Base-by-base conservation (phyloP, 2,113 vertebrate genomes). In the Microtus oregoni region DNA sequence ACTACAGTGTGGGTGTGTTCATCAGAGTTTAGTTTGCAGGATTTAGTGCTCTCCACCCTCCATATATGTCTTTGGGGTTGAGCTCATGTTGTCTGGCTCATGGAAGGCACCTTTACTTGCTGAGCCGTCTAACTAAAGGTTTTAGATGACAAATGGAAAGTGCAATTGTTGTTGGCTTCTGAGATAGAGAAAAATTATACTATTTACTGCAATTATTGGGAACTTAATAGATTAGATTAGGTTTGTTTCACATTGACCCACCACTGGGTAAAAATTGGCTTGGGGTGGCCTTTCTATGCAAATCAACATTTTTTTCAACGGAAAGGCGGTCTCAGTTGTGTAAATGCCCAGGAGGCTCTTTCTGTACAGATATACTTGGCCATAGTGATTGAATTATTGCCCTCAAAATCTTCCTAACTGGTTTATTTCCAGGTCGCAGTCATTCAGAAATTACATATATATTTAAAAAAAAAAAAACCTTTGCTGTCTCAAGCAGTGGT, bases 291-390 rank as follows among this genome's bases (percentile, higher is more conserved):
- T 92, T 90, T 91, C 73, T 65, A 67, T 2, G 20, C 20, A n/a
- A 78, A 81, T 89, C 32, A 30, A 6, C 52, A 93, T 94, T 89
- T 32, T 94, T 94, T 90, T 35, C 22, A 6, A 44, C 52, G 24
- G 79, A 68, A 35, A 82, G 70, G 89, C 13, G 22, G 32, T 68
- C 67, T 95, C 85, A 61, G 44, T 38, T 50, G 50, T 78, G 0
- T 32, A 76, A 50, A 73, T 89, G 4, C 89, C 30, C 13, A 52
- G 30, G 26, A 73, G n/a, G 24, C 55, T 61, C 32, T 88, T 87
- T 70, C 58, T 88, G 67, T 38, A 82, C 13, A 61, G n/a, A 22
- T 58, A 86, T 92, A 63, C 73, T 58, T 82, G 58, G 38, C 35
- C 11, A 3, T 35, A 44, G n/a, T 75, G 41, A 82, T 47, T 89